These are phyloP conservation scores for Heloderma charlesbogerti DNA, from an alignment of 2,113 vertebrate genomes.

Conservation along the genomic window DNA sequence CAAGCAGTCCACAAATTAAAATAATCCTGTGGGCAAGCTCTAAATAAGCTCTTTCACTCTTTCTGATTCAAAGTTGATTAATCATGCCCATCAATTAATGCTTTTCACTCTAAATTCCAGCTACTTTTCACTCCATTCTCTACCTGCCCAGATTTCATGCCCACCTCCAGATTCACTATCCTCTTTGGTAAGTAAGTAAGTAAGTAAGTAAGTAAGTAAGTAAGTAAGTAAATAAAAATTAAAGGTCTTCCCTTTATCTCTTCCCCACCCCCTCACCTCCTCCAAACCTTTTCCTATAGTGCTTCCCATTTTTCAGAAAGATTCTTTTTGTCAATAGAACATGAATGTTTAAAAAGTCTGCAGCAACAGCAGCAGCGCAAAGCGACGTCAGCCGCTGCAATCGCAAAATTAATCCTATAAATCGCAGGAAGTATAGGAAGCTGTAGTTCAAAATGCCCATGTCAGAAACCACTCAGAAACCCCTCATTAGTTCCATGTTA, in stretches of 20 bases:
- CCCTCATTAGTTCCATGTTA: constrained; percentile 37
- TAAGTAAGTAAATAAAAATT: too few relatives aligned
- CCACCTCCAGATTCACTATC: not conserved
- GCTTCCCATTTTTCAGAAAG: not conserved
- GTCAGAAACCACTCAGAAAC: constrained; percentile 24
- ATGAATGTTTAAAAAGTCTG: constrained; percentile 24
- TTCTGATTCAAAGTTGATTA: not conserved
- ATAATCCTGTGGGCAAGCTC: not conserved
- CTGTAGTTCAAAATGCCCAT: constrained; percentile 13
- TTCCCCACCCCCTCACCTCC: not conserved
- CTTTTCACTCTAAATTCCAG: not conserved
- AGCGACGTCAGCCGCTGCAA: constrained; percentile 14
- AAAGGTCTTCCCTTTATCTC: not conserved
- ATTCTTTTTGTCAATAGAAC: constrained; percentile 18
- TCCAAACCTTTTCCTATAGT: not conserved
- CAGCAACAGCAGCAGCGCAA: constrained; percentile 2
- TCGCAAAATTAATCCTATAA: constrained; percentile 38
- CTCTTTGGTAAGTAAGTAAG: too few relatives aligned
- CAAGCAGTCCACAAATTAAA: not conserved
- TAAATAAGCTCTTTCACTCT: not conserved
- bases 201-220: too few relatives aligned
- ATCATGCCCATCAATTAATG: not conserved
- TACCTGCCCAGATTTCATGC: not conserved
- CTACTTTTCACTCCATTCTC: not conserved
- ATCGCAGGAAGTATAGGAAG: constrained; percentile 27